Percentiles rank a stretch among this genome's conserved stretches.
Conservation (phyloP, 2,888 invertebrate genomes). For the Nephrotoma guestfalica region DNA sequence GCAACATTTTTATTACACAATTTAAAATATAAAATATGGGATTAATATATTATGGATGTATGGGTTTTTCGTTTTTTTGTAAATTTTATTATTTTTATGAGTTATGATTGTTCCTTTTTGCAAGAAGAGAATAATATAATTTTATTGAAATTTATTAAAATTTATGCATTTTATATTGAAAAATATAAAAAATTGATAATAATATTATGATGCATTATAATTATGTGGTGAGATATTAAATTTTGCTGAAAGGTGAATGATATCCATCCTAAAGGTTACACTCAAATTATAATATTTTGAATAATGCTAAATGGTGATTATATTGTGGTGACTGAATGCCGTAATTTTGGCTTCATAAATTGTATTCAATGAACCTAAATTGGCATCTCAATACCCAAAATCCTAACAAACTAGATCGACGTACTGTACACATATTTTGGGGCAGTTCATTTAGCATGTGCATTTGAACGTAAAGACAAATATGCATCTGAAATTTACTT, state of each 20-base stretch:
- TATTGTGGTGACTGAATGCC: too few relatives aligned
- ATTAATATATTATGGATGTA: background rate
- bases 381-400: too few relatives aligned
- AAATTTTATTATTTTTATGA: background rate
- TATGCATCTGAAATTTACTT: too few relatives aligned
- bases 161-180: background rate
- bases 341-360: too few relatives aligned
- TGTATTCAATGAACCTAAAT: too few relatives aligned
- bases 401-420: too few relatives aligned
- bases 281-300: background rate
- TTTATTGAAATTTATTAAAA: background rate
- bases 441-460: too few relatives aligned
- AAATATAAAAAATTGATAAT: background rate
- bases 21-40: background rate
- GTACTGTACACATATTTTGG: too few relatives aligned
- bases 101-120: background rate
- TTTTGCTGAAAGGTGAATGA: background rate
- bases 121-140: background rate
- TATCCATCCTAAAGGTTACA: background rate
- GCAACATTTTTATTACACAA: background rate
- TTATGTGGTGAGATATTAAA: background rate
- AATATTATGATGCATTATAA: background rate
- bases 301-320: background rate
- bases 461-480: too few relatives aligned
- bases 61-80: background rate